Evolutionary conservation across 1,140 invertebrate species (phyloP).

Genomic region (Berghia stephanieae): DNA sequence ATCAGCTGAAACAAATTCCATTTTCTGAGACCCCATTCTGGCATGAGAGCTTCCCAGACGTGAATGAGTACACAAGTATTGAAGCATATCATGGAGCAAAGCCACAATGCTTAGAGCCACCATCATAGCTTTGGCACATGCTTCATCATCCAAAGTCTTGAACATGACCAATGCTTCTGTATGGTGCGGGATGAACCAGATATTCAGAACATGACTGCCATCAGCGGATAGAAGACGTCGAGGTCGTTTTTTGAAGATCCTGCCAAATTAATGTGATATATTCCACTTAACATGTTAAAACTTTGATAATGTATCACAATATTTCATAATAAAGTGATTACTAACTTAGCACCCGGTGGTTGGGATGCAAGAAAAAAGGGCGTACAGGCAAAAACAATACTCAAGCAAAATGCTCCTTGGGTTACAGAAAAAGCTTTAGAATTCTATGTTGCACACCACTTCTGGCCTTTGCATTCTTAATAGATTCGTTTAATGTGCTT

Average conservation of each 20-base stretch:
- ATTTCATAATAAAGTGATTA: no score
- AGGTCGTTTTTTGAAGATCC: constrained; percentile 56
- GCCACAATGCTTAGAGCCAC: constrained; percentile 52
- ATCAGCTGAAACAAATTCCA: constrained; percentile 60
- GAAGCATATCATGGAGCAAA: constrained; percentile 63
- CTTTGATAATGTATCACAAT: no score
- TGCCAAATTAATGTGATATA: constrained; percentile 35
- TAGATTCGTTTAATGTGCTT: no score
- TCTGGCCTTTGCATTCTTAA: no score
- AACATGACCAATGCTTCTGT: constrained; percentile 62
- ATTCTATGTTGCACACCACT: no score
- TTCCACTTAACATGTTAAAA: no score
- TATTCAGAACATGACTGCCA: constrained; percentile 62
- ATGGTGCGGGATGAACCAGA: constrained; percentile 67
- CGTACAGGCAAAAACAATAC: no score
- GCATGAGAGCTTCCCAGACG: constrained; percentile 55
- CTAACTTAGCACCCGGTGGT: no score
- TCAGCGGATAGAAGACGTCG: constrained; percentile 58
- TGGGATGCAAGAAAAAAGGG: no score
- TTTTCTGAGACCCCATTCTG: constrained; percentile 47
- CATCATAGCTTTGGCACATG: constrained; percentile 48
- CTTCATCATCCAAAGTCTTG: constrained; percentile 54
- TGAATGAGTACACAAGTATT: constrained; percentile 63
- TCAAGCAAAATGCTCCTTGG: no score
- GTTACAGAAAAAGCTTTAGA: no score